These are phyloP conservation scores for Bovichtus diacanthus DNA, from an alignment of 2,797 vertebrate species.

Conservation along the genomic window DNA sequence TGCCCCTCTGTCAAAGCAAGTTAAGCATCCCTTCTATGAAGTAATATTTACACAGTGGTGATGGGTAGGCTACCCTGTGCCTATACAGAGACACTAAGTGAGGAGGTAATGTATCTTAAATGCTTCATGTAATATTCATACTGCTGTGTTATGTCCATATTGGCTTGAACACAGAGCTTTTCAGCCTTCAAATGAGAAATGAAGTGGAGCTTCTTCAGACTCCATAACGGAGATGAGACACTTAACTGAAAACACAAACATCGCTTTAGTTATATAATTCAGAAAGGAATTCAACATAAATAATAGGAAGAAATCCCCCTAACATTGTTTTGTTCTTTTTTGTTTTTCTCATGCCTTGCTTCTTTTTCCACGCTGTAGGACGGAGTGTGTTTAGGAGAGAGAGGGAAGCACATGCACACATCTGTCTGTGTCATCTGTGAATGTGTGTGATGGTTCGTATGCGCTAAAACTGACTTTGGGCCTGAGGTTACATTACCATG, in stretches of 20 bases:
- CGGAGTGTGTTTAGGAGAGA: not conserved
- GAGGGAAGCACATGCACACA: slow-evolving; percentile 6
- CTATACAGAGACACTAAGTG: not conserved
- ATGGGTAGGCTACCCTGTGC: not conserved
- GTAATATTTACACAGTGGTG: not conserved
- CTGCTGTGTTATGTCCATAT: no score
- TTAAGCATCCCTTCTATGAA: no score
- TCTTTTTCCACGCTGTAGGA: not conserved
- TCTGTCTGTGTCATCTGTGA: slow-evolving; percentile 31
- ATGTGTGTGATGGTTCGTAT: slow-evolving; percentile 42
- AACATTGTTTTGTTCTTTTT: not conserved
- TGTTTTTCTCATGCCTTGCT: not conserved
- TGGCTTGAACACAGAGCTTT: not conserved
- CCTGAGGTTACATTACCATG: slow-evolving; percentile 68
- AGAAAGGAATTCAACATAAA: not conserved
- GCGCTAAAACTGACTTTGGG: slow-evolving; percentile 51
- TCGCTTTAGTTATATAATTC: not conserved
- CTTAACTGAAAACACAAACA: not conserved
- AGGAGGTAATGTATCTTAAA: not conserved
- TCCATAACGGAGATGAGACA: not conserved
- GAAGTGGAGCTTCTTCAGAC: not conserved
- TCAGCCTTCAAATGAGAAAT: not conserved
- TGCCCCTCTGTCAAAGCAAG: no score
- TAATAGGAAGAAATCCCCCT: not conserved
- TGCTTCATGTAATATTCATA: no score